Conservation (phyloP, 2,888 invertebrate genomes). For the Drosophila ezoana region DNA sequence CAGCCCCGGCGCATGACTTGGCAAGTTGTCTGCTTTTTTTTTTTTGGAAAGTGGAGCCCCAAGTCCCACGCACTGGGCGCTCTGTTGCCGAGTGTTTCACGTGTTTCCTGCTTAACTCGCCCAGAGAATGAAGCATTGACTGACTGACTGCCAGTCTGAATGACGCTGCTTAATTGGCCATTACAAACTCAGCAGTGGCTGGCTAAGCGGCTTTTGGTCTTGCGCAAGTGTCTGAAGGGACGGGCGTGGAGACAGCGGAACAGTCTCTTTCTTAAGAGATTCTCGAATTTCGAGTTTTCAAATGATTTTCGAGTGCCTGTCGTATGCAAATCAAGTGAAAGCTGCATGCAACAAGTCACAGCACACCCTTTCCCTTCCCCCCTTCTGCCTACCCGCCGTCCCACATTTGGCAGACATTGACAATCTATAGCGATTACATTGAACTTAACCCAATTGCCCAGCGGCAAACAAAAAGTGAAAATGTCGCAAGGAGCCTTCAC, state of each 20-base stretch:
- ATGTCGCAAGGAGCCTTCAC: conserved; percentile 3
- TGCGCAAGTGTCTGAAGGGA: conserved; percentile 40
- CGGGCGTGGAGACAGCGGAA: not conserved
- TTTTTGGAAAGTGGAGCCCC: conserved; percentile 55
- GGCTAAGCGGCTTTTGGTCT: conserved; percentile 65
- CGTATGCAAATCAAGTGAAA: conserved; percentile 81
- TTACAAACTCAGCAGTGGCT: conserved; percentile 44
- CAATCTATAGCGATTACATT: conserved; percentile 30
- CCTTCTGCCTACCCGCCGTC: not conserved
- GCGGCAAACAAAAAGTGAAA: conserved; percentile 36
- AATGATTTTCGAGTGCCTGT: conserved; percentile 43
- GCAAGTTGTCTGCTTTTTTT: conserved; percentile 35
- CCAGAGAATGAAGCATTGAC: conserved; percentile 40
- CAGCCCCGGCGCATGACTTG: conserved; percentile 64
- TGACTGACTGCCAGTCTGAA: conserved; percentile 34
- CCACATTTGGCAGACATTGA: conserved; percentile 10
- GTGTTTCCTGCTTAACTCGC: conserved; percentile 66
- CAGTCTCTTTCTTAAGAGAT: conserved; percentile 25
- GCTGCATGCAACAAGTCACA: conserved; percentile 60
- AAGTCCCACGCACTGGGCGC: conserved; percentile 67
- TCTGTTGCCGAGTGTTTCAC: conserved; percentile 44
- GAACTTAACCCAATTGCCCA: conserved; percentile 48
- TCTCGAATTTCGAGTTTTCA: conserved; percentile 48
- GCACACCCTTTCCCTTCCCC: not conserved
- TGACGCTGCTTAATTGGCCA: conserved; percentile 76